Evolutionary conservation across 1,140 invertebrate species (phyloP).

Genomic region (Drosophila equinoxialis): DNA sequence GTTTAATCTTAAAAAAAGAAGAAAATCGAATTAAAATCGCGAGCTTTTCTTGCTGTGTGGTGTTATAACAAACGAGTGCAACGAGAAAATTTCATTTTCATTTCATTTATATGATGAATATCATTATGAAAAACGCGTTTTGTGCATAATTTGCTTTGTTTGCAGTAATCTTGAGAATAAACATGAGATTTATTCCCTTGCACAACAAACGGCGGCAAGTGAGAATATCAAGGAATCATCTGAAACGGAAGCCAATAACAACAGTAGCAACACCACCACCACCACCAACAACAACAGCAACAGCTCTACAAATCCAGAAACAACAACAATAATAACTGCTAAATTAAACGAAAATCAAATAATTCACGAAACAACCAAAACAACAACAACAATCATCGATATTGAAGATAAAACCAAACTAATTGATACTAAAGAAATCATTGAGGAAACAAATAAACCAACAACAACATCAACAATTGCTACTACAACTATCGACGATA

Average conservation of each 20-base stretch:
- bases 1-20: not conserved
- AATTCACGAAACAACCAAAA: constrained; percentile 21
- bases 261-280: constrained; percentile 35
- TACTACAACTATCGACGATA: constrained; percentile 30
- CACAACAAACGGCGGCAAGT: constrained; percentile 85
- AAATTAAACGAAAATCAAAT: constrained; percentile 24
- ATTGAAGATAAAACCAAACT: constrained; percentile 41
- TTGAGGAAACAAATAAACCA: constrained; percentile 18
- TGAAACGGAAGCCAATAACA: constrained; percentile 37
- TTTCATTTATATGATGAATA: constrained; percentile 36
- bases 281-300: constrained; percentile 38
- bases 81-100: constrained; percentile 16
- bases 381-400: constrained; percentile 39
- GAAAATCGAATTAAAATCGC: constrained; percentile 29
- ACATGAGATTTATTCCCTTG: constrained; percentile 92
- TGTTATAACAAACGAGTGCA: constrained; percentile 78
- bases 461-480: constrained; percentile 21
- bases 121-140: constrained; percentile 64
- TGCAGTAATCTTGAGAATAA: constrained; percentile 93
- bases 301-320: constrained; percentile 25
- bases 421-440: constrained; percentile 47
- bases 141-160: constrained; percentile 79
- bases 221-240: constrained; percentile 61
- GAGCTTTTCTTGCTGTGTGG: constrained; percentile 61
- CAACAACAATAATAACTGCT: constrained; percentile 23